A percentile compares a stretch with the other conserved stretches of the same genome.
Evolutionary conservation across 1,140 invertebrate genomes (phyloP).

Genomic region (Solenopsis fugax): DNA sequence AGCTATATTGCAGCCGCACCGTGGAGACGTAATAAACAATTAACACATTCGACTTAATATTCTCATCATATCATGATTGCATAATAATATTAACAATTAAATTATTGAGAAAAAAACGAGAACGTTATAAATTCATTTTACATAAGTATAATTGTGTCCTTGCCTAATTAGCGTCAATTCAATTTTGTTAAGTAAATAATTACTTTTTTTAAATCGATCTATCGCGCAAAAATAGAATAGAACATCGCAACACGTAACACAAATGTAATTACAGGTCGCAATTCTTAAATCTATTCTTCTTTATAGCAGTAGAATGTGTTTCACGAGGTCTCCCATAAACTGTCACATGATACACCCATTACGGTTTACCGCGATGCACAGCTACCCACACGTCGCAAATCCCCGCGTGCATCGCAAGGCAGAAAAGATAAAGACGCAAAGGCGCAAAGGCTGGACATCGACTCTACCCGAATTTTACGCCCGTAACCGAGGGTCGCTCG

Average conservation of each 20-base stretch:
- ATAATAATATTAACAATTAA: neutral
- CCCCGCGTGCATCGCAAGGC: neutral
- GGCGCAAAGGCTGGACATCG: constrained; percentile 79
- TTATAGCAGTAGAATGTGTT: neutral
- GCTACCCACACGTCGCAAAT: neutral
- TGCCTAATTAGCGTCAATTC: neutral
- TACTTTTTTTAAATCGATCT: neutral
- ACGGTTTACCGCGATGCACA: constrained; percentile 42
- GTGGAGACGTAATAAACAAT: constrained; percentile 32
- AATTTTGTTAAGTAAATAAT: neutral
- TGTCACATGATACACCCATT: constrained; percentile 37
- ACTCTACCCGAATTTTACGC: constrained; percentile 76
- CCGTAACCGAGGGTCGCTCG: constrained; percentile 61
- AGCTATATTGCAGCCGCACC: neutral
- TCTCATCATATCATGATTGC: neutral
- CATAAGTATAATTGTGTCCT: neutral
- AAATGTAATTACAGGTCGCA: neutral
- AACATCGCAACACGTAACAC: neutral
- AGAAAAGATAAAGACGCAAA: constrained; percentile 61
- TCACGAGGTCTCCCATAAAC: constrained; percentile 14
- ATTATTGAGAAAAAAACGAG: neutral
- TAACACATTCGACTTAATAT: neutral
- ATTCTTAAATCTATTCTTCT: neutral
- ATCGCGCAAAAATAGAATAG: neutral
- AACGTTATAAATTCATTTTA: neutral